Conservation (phyloP, 2,113 vertebrate species). For the Astur gentilis region DNA sequence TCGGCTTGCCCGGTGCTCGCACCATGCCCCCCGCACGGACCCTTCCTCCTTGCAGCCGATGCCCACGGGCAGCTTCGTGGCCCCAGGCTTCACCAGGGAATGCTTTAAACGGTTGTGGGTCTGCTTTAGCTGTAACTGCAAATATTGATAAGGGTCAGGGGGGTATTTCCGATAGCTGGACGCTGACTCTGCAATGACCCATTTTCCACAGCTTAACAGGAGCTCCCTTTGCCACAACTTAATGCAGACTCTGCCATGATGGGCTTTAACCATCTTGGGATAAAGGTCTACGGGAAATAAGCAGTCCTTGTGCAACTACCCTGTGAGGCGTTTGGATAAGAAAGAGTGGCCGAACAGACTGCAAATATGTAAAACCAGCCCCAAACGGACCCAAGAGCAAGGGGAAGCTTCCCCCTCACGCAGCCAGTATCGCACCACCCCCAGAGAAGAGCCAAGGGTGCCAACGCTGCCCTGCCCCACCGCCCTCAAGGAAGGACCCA, state of each 20-base stretch:
- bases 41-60: background rate
- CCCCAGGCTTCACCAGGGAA: background rate
- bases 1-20: fast-evolving
- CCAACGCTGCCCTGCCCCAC: background rate
- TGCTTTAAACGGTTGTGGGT: background rate
- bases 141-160: background rate
- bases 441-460: background rate
- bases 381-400: fast-evolving
- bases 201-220: background rate
- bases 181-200: background rate
- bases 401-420: background rate
- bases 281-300: background rate
- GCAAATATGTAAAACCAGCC: background rate
- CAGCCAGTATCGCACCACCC: background rate
- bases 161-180: background rate
- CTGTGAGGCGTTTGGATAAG: background rate
- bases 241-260: background rate
- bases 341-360: background rate
- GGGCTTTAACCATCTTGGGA: background rate
- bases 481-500: background rate
- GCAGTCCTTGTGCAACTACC: background rate
- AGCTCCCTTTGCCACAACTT: background rate
- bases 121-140: background rate
- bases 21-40: fast-evolving
- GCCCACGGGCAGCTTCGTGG: no score